Percentiles rank a stretch among this genome's conserved stretches.
Conservation (phyloP, 2,888 invertebrate genomes). For the Coleophora deauratella region DNA sequence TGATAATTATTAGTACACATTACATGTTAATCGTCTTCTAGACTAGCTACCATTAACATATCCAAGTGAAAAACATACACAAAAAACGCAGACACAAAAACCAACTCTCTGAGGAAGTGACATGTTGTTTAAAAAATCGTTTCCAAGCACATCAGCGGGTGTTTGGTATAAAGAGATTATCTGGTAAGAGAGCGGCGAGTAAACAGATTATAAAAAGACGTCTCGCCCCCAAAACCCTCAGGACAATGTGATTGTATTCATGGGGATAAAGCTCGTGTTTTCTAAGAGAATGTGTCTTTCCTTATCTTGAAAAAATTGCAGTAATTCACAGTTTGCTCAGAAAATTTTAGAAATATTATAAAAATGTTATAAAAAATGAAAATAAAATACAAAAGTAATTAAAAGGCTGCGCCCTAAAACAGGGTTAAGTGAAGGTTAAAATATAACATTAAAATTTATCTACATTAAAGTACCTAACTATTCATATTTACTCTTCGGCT, state of each 20-base stretch:
- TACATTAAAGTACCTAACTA: too few species aligned
- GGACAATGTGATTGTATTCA: slow-evolving; percentile 21
- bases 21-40: too few species aligned
- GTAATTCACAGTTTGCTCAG: neutral
- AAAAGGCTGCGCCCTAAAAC: too few species aligned
- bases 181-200: slow-evolving; percentile 50
- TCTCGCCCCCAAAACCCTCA: slow-evolving; percentile 32
- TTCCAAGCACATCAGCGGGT: slow-evolving; percentile 40
- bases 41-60: too few species aligned
- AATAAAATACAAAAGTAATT: too few species aligned
- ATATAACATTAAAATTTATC: too few species aligned
- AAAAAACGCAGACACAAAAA: too few species aligned
- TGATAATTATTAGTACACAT: too few species aligned
- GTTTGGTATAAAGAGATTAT: slow-evolving; percentile 59
- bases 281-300: neutral
- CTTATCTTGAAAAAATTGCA: neutral
- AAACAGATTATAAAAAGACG: slow-evolving; percentile 70
- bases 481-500: too few species aligned
- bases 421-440: too few species aligned
- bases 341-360: neutral
- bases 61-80: too few species aligned
- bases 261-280: slow-evolving; percentile 10
- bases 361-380: neutral
- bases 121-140: slow-evolving; percentile 17
- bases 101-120: neutral